These are phyloP conservation scores for Varanus komodoensis DNA, from an alignment of 2,113 vertebrate species.

Conservation along the genomic window DNA sequence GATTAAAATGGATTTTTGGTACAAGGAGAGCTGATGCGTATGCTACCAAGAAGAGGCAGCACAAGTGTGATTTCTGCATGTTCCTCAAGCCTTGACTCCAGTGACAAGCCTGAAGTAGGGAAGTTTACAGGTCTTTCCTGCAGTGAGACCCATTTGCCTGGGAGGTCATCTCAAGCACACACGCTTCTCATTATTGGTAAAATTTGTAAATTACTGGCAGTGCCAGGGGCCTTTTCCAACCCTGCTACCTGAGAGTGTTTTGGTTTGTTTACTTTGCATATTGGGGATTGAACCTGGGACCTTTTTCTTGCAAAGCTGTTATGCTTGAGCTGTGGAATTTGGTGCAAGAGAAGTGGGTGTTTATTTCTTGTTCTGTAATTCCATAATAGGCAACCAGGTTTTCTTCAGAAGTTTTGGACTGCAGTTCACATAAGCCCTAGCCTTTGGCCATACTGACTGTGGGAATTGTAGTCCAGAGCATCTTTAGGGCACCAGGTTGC, in stretches of 20 bases:
- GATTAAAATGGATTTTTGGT: slow-evolving; percentile 37
- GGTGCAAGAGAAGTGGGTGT: not conserved
- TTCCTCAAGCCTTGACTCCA: not conserved
- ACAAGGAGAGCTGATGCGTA: not conserved
- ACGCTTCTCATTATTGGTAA: not conserved
- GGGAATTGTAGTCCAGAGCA: not conserved
- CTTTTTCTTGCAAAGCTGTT: not conserved
- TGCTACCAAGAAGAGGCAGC: slow-evolving; percentile 1
- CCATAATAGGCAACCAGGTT: not conserved
- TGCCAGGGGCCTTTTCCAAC: not conserved
- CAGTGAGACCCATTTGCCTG: not conserved
- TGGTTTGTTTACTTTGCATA: not conserved
- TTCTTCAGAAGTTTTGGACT: not conserved
- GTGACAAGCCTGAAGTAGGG: not conserved
- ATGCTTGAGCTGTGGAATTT: not conserved
- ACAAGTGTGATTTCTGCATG: not conserved
- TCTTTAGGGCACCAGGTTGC: not conserved
- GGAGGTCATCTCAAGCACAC: not conserved
- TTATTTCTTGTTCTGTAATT: not conserved
- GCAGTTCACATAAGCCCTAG: not conserved
- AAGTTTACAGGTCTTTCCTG: not conserved
- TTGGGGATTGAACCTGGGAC: not conserved
- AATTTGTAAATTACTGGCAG: not conserved
- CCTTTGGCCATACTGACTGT: not conserved
- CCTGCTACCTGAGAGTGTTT: too few species aligned